phyloP scores from a whole-genome alignment of 1,140 invertebrate genomes.

The Wiebesia pumilae region DNA sequence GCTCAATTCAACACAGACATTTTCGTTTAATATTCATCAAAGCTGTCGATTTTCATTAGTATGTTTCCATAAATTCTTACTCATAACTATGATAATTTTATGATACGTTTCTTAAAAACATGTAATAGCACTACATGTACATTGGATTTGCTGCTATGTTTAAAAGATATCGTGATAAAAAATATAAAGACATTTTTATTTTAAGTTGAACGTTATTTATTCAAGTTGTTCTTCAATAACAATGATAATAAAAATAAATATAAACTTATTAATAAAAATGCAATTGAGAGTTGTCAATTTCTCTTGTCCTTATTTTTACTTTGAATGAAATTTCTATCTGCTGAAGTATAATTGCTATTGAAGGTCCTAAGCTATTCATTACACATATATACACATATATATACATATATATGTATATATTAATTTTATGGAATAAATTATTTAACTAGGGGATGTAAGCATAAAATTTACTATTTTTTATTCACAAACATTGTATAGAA shows the following conservation, averaged over 20 bases:
- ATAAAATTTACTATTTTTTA: too few relatives aligned
- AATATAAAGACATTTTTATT: constrained; percentile 38
- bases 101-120: not conserved
- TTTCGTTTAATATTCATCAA: constrained; percentile 10
- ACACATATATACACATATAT: too few relatives aligned
- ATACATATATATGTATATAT: not conserved
- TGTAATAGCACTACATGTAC: constrained; percentile 21
- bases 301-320: not conserved
- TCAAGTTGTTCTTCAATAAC: constrained; percentile 48
- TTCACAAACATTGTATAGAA: too few relatives aligned
- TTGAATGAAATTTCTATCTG: not conserved
- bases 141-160: constrained; percentile 17
- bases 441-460: too few relatives aligned
- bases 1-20: not conserved
- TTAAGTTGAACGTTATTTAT: constrained; percentile 49
- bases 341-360: not conserved
- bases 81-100: not conserved
- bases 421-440: not conserved
- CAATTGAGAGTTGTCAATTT: constrained; percentile 2
- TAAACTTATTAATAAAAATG: constrained; percentile 47
- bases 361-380: not conserved
- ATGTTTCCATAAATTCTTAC: constrained; percentile 6
- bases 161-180: constrained; percentile 44
- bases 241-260: constrained; percentile 48
- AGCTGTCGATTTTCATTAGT: not conserved